A percentile compares a stretch with the other conserved stretches of the same genome.
These are phyloP conservation scores for Pseudorectes ferrugineus DNA, from an alignment of 2,113 vertebrate species.

Conservation along the genomic window DNA sequence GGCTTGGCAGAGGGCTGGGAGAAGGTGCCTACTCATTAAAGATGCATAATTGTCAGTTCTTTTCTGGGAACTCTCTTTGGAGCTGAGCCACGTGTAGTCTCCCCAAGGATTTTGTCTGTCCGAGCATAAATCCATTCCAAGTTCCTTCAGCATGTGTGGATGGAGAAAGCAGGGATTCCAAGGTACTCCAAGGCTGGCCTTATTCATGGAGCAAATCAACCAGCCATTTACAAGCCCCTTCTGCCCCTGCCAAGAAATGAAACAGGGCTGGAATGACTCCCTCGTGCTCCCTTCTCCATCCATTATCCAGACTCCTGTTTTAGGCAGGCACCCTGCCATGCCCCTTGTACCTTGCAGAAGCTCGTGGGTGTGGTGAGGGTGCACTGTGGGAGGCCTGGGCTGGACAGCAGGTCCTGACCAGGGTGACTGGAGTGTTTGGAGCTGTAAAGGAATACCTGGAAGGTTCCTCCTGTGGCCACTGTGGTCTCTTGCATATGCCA, in stretches of 20 bases:
- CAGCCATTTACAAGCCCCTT: background rate
- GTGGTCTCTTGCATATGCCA: background rate
- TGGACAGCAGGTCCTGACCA: background rate
- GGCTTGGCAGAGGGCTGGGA: background rate
- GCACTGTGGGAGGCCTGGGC: background rate
- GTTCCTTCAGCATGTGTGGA: background rate
- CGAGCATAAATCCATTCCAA: background rate
- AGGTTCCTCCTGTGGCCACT: background rate
- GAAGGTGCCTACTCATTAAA: background rate
- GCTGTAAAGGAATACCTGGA: background rate
- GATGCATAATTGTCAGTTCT: background rate
- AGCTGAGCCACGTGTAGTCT: background rate
- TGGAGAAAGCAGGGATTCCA: background rate
- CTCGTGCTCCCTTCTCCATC: background rate
- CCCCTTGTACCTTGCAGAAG: background rate
- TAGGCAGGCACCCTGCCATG: background rate
- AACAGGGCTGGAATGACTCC: background rate
- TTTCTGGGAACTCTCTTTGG: background rate
- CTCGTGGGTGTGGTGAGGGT: background rate
- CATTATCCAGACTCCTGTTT: background rate
- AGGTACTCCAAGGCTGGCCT: background rate
- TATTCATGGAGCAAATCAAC: background rate
- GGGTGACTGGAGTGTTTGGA: background rate
- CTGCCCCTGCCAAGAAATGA: background rate
- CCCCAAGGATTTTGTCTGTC: background rate